Percentiles rank a stretch among this genome's conserved stretches.
phyloP scores from a whole-genome alignment of 2,113 vertebrate genomes.

The Athene cunicularia region DNA sequence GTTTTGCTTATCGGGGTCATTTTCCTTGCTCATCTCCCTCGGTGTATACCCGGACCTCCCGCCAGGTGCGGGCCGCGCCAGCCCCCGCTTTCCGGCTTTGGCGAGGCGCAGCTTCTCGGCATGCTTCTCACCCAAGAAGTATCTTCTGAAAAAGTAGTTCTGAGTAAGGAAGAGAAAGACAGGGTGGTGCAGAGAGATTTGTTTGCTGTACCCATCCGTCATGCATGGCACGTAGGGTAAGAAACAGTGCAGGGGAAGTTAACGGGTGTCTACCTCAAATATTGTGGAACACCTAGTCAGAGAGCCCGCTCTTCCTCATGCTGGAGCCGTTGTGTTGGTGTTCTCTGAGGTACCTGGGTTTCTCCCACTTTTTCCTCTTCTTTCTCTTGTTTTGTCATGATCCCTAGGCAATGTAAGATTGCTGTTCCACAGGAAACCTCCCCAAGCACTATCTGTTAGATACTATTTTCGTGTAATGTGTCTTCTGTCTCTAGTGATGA shows the following conservation, averaged over 20 bases:
- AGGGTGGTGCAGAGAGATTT: background rate
- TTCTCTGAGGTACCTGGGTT: background rate
- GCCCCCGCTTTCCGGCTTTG: too few relatives aligned
- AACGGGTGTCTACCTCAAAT: accelerated
- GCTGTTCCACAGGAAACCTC: background rate
- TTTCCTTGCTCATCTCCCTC: accelerated
- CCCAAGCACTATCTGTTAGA: background rate
- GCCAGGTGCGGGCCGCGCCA: too few relatives aligned
- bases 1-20: background rate
- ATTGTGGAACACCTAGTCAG: background rate
- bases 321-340: background rate
- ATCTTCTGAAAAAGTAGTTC: accelerated
- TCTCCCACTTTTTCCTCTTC: background rate
- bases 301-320: background rate
- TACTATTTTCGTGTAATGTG: background rate
- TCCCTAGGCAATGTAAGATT: background rate
- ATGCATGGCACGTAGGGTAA: background rate
- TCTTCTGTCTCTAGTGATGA: background rate
- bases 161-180: background rate
- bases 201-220: background rate
- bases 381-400: background rate
- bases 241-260: background rate
- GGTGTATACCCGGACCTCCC: accelerated
- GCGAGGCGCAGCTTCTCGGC: background rate
- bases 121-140: accelerated